Evolutionary conservation across 1,140 invertebrate species (phyloP), one percentile per base, ranked within the genome.

Genomic region (Aplysia californica): DNA sequence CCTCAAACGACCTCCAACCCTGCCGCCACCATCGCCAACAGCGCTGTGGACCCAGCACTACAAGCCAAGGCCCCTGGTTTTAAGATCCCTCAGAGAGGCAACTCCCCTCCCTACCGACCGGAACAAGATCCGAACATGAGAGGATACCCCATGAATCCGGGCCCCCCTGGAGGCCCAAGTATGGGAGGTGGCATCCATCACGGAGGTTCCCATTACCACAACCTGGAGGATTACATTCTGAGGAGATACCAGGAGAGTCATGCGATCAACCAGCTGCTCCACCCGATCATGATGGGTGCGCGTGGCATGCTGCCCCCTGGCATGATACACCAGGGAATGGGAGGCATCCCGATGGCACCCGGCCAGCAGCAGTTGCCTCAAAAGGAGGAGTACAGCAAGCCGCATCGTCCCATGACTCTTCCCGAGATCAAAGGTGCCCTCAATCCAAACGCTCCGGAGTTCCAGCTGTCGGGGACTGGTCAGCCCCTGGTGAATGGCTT

Each of bases 381-480:
- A 58, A 87, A 86, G 66, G 84, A 87, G 66, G 86, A 88, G 77
- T 87, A 89, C 80, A 80, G 87, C 76, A 83, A 91, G 85, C 69
- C 92, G 87, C 66, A 85, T 64, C 84, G 88, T 70, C 88, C 88
- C 31, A 87, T 89, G 87, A 90, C 87, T 21, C 80, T 89, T 18
- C 88, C 88, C 6, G 86, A 89, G 66, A 89, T 91, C 36, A 89
- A 91, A 76, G 96, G 95, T 41, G 92, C 95, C 66, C 91, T 97
- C 66, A 97, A 97, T 90, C 95, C 95, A 0, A 93, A 95, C 83
- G 95, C 96, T 26, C 95, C 95, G 1, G 95, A 96, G 89, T 97
- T 96, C 86, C 74, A 75, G 20, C 23, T 78, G 15, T 41, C 77
- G 1, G 74, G 68, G 23, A 56, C 92, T 92, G 64, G 79, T 26